A percentile compares a stretch with the other conserved stretches of the same genome.
These are phyloP conservation scores for Glaucopsyche alexis DNA, from an alignment of 2,888 invertebrate species.

Conservation along the genomic window DNA sequence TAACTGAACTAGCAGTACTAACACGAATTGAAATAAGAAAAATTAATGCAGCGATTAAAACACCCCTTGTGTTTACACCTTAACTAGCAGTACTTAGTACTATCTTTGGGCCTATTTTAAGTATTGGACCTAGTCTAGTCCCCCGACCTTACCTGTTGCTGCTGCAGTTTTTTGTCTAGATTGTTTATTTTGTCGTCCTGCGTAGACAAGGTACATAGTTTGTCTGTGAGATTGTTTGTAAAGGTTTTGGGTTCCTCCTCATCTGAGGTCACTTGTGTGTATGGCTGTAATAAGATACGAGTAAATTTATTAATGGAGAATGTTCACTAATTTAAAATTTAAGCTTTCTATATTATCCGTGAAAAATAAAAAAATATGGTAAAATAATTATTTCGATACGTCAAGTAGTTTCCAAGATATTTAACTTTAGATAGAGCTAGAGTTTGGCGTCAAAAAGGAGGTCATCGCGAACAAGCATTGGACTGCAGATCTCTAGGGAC, in stretches of 20 bases:
- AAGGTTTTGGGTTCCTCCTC: conserved; percentile 83
- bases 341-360: no score
- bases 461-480: no score
- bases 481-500: no score
- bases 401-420: no score
- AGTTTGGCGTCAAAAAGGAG: no score
- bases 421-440: no score
- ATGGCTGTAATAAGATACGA: conserved; percentile 72
- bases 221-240: conserved; percentile 78
- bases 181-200: conserved; percentile 79
- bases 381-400: no score
- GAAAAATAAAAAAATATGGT: no score
- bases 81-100: conserved; percentile 5
- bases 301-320: not conserved
- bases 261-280: conserved; percentile 87
- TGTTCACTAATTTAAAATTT: no score
- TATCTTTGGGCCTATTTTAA: not conserved
- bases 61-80: not conserved
- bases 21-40: not conserved
- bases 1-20: conserved; percentile 2
- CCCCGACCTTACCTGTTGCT: conserved; percentile 80
- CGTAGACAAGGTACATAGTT: conserved; percentile 69
- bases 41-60: not conserved
- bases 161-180: conserved; percentile 83
- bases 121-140: conserved; percentile 30